Evolutionary conservation across 2,797 vertebrate genomes (phyloP).

Genomic region (Sternotherus odoratus): DNA sequence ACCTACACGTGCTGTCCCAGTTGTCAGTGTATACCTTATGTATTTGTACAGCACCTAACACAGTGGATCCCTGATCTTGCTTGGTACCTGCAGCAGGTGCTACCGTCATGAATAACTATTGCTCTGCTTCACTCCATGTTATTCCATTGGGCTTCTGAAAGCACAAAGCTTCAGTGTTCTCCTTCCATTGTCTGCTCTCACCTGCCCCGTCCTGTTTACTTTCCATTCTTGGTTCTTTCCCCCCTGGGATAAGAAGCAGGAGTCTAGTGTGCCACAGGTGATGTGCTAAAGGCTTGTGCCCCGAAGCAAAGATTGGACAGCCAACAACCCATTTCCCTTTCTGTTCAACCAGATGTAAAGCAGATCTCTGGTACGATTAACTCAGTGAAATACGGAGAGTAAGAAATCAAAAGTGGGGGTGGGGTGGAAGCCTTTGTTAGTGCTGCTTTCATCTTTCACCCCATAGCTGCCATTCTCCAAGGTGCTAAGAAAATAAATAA

Average conservation of each 20-base stretch:
- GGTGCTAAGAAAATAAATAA: background rate
- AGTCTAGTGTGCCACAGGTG: background rate
- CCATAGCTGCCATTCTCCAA: slow-evolving; percentile 36
- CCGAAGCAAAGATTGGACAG: background rate
- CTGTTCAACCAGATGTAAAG: background rate
- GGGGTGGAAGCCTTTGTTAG: background rate
- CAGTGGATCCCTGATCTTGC: background rate
- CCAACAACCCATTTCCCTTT: background rate
- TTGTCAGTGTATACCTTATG: background rate
- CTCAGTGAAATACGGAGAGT: background rate
- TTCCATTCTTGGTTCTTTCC: background rate
- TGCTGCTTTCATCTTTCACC: slow-evolving; percentile 50
- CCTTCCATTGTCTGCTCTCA: background rate
- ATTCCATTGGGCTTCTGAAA: background rate
- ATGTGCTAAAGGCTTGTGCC: background rate
- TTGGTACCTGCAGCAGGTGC: rapidly evolving
- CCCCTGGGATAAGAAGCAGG: background rate
- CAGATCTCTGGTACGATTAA: background rate
- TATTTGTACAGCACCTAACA: rapidly evolving
- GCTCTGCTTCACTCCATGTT: background rate
- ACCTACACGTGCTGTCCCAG: background rate
- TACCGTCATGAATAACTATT: background rate
- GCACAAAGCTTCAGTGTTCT: rapidly evolving
- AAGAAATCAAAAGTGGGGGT: background rate
- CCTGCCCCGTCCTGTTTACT: background rate